Evolutionary conservation across 2,888 invertebrate species (phyloP).

Genomic region (Aelia acuminata): DNA sequence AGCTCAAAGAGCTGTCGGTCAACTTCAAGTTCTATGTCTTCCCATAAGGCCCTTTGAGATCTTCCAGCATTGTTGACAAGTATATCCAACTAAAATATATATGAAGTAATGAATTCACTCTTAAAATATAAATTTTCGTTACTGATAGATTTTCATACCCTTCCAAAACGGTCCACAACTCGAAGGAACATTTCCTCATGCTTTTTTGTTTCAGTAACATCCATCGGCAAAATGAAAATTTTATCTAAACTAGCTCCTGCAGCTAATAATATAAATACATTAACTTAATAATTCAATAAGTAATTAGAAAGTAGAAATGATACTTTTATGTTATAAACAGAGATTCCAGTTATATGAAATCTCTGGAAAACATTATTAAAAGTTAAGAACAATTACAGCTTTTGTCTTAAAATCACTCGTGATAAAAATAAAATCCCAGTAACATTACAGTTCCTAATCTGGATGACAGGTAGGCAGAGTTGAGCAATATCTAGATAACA

Average conservation of each 20-base stretch:
- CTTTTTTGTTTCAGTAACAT: slow-evolving; percentile 74
- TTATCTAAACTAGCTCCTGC: slow-evolving; percentile 73
- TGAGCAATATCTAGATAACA: no score
- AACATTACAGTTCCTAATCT: no score
- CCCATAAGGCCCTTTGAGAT: slow-evolving; percentile 82
- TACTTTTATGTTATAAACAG: slow-evolving; percentile 43
- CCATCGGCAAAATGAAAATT: slow-evolving; percentile 79
- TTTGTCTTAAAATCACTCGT: no score
- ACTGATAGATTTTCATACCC: slow-evolving; percentile 68
- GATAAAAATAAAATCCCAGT: no score
- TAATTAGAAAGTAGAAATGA: neutral
- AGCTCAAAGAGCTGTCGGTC: slow-evolving; percentile 83
- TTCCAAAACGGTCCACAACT: slow-evolving; percentile 78
- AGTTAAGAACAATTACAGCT: slow-evolving; percentile 24
- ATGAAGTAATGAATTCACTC: neutral
- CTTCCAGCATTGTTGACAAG: slow-evolving; percentile 87
- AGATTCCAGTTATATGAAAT: neutral
- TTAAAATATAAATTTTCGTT: neutral
- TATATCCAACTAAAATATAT: slow-evolving; percentile 75
- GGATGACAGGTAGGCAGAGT: no score
- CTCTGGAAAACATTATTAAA: slow-evolving; percentile 63
- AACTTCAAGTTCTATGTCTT: slow-evolving; percentile 78
- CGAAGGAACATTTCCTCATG: slow-evolving; percentile 76
- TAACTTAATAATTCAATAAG: neutral
- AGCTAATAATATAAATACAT: slow-evolving; percentile 51